phyloP scores from a whole-genome alignment of 2,797 vertebrate genomes.

The Poeciliopsis presidionis region DNA sequence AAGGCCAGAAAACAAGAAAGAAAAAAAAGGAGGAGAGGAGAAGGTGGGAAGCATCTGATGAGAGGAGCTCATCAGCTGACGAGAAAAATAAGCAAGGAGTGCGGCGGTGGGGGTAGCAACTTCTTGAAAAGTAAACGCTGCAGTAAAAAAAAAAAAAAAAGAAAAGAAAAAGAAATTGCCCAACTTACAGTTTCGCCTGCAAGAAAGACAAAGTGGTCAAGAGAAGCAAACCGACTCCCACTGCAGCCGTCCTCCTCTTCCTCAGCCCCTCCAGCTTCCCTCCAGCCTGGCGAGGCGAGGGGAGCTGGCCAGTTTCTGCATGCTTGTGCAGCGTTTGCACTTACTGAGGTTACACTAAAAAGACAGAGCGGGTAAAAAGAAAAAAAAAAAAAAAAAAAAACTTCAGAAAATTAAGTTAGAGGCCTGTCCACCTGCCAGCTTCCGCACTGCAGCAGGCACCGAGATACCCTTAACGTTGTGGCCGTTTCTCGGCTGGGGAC shows the following conservation, averaged over 20 bases:
- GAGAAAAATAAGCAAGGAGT: conserved; percentile 51
- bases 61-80: conserved; percentile 60
- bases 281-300: conserved; percentile 30
- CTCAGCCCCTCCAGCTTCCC: conserved; percentile 39
- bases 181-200: conserved; percentile 58
- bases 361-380: conserved; percentile 20
- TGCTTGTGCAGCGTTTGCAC: conserved; percentile 71
- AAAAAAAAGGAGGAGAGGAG: conserved; percentile 13
- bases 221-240: conserved; percentile 58
- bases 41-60: conserved; percentile 52
- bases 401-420: conserved; percentile 61
- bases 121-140: conserved; percentile 70
- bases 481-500: conserved; percentile 40
- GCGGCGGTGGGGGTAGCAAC: conserved; percentile 24
- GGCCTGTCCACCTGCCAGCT: conserved; percentile 60
- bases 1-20: conserved; percentile 1
- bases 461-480: conserved; percentile 60
- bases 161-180: neutral
- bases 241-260: conserved; percentile 54
- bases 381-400: conserved; percentile 28
- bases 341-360: conserved; percentile 53
- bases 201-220: conserved; percentile 66
- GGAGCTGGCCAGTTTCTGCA: conserved; percentile 49
- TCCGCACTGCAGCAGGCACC: conserved; percentile 63
- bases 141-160: conserved; percentile 49